These are phyloP conservation scores for Lineus longissimus DNA, from an alignment of 1,140 invertebrate species.

Conservation along the genomic window DNA sequence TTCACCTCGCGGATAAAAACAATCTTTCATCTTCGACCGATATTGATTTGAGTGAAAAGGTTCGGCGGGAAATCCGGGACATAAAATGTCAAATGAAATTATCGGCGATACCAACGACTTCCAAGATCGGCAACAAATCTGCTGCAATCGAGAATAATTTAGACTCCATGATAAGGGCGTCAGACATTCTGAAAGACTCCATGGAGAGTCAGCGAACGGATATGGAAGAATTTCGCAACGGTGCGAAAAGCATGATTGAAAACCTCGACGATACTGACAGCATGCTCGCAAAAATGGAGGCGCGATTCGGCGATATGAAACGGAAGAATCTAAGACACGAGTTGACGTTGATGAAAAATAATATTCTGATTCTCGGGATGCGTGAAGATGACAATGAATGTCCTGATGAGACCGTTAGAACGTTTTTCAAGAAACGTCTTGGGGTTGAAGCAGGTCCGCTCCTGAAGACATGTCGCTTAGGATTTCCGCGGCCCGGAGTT, in stretches of 20 bases:
- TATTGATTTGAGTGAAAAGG: too few species aligned
- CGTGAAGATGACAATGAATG: neutral
- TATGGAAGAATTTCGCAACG: too few species aligned
- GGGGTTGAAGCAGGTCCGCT: neutral
- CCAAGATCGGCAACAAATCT: too few species aligned
- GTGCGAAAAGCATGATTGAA: neutral
- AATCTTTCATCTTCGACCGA: too few species aligned
- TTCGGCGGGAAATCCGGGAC: too few species aligned
- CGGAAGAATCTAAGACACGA: neutral
- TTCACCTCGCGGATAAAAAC: too few species aligned
- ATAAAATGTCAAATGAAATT: too few species aligned
- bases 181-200: too few species aligned
- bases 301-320: neutral
- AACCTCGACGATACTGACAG: neutral
- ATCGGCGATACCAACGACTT: too few species aligned
- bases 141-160: too few species aligned
- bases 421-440: neutral
- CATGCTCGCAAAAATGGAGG: neutral
- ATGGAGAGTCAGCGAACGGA: too few species aligned
- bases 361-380: neutral
- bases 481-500: neutral
- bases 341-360: neutral
- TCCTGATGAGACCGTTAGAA: neutral
- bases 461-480: neutral
- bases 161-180: too few species aligned